Conservation (phyloP, 92 coral and sea anemone genomes). For the Epizoanthus stellaris region DNA sequence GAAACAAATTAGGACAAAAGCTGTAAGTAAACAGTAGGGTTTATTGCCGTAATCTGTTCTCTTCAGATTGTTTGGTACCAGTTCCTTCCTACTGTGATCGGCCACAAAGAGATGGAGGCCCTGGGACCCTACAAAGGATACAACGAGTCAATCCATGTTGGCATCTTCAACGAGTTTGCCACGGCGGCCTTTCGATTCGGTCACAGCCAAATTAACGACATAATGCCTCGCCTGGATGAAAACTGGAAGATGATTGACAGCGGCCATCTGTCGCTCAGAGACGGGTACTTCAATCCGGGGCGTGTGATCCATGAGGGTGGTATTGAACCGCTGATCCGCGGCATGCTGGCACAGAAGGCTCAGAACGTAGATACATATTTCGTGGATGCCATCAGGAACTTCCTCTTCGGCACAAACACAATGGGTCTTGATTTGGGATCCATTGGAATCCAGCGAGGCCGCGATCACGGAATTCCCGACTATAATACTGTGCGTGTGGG, state of each 20-base stretch:
- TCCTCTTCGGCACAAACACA: conserved; percentile 95
- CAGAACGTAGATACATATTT: conserved; percentile 89
- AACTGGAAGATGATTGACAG: conserved; percentile 85
- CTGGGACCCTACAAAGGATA: conserved; percentile 80
- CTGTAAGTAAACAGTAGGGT: background rate
- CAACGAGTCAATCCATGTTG: conserved; percentile 85
- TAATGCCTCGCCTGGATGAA: conserved; percentile 90
- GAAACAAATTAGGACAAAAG: background rate
- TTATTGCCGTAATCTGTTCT: background rate
- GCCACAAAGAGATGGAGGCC: conserved; percentile 75
- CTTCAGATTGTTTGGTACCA: conserved; percentile 87
- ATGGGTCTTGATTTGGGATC: conserved; percentile 93
- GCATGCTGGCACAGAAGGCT: conserved; percentile 92
- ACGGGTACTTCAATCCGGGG: conserved; percentile 98
- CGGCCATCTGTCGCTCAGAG: conserved; percentile 93
- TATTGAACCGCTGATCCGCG: conserved; percentile 94
- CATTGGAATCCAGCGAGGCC: conserved; percentile 92
- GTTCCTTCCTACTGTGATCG: conserved; percentile 95
- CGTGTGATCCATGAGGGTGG: conserved; percentile 96
- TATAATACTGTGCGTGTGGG: conserved; percentile 93
- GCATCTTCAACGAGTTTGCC: conserved; percentile 97
- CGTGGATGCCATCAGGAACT: conserved; percentile 92
- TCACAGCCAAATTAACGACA: conserved; percentile 95
- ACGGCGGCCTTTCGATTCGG: conserved; percentile 99
- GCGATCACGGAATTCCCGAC: conserved; percentile 96